Evolutionary conservation across 2,797 vertebrate genomes (phyloP), one percentile per base, ranked within the genome.

Genomic region (Rhinoraja longicauda): DNA sequence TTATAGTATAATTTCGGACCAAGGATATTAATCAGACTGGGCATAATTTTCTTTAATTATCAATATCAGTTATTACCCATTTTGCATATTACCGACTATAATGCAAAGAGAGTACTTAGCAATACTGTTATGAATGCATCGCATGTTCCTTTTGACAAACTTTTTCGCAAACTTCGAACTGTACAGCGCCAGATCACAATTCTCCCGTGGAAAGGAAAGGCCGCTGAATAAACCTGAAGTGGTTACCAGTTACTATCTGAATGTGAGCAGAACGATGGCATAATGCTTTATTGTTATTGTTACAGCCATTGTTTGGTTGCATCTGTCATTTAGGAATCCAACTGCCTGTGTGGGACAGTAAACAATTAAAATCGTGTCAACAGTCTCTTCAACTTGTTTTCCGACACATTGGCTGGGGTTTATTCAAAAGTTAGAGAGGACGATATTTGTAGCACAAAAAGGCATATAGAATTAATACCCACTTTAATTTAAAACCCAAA

Each of bases 301-400:
- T 92, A 92, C 90, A 92, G 39, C 64, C 15, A 92, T 91, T 91
- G 88, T 91, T 72, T 73, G n/a, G 70, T 92, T 92, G 92, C 90
- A 75, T 24, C 53, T 92, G 90, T 36, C 90, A 92, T 21, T 92
- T 92, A 92, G 13, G 90, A 92, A 92, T 73, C 90, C 73, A 75
- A 57, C 53, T 70, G 53, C 67, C 45, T 53, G 45, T 73, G 39
- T 36, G 39, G 75, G 90, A 92, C 90, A 92, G 90, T 70, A 75
- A 92, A 53, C 70, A 92, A 92, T 75, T 92, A 92, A 75, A 91
- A 75, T 53, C 70, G 75, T 73, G 75, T 73, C 90, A 45, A 29
- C 90, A 92, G 70, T 29, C 39, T 29, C 53, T 53, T 45, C 90
- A 67, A 92, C 10, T 8, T n/a, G 5, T 92, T 92, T 73, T 53